A percentile compares a stretch with the other conserved stretches of the same genome.
Conservation (phyloP, 2,888 invertebrate genomes). For the Subacronicta megacephala region DNA sequence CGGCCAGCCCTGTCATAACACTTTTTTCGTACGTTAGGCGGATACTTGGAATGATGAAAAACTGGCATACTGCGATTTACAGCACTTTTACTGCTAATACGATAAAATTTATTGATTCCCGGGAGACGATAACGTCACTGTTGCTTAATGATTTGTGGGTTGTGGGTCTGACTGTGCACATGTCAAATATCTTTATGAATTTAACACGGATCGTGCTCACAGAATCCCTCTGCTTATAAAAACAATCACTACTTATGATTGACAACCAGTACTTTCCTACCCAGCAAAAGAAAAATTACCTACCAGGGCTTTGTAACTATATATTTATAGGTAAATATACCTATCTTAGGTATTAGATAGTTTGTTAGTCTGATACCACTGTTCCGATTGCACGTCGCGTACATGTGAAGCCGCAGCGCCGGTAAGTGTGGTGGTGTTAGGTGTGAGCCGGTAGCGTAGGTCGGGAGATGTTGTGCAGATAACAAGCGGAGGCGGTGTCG, state of each 20-base stretch:
- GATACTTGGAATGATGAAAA: conserved; percentile 68
- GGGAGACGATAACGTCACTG: conserved; percentile 59
- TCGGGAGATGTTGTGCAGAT: conserved; percentile 68
- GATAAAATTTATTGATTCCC: conserved; percentile 76
- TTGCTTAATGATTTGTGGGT: conserved; percentile 36
- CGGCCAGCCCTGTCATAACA: conserved; percentile 63
- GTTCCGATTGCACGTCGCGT: too few species aligned
- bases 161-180: too few species aligned
- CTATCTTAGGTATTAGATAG: too few species aligned
- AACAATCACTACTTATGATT: too few species aligned
- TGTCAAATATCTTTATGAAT: conserved; percentile 43
- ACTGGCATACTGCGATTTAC: conserved; percentile 60
- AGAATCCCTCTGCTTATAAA: conserved; percentile 19
- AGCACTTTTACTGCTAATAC: conserved; percentile 68
- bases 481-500: conserved; percentile 49
- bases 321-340: too few species aligned
- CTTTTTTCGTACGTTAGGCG: conserved; percentile 52
- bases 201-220: conserved; percentile 20
- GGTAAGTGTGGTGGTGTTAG: too few species aligned
- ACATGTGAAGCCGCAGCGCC: too few species aligned
- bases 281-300: too few species aligned
- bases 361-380: too few species aligned
- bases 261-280: too few species aligned
- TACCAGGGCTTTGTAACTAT: too few species aligned
- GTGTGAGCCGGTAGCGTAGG: conserved; percentile 57